phyloP scores from a whole-genome alignment of 2,888 invertebrate genomes.

The Crocallis elinguaria region DNA sequence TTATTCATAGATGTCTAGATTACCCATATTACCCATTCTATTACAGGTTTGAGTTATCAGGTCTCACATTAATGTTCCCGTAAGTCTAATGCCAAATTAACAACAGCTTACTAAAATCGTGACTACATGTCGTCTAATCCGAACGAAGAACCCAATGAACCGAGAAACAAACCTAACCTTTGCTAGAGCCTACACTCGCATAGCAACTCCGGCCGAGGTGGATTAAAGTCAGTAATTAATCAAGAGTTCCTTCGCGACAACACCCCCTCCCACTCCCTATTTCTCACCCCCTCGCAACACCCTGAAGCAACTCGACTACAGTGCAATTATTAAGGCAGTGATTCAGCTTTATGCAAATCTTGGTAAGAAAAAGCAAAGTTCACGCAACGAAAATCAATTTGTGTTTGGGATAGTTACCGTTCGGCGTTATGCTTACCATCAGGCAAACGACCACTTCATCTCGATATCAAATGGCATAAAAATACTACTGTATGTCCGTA shows the following conservation, averaged over 20 bases:
- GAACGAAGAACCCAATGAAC: constrained; percentile 17
- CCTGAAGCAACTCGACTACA: constrained; percentile 3
- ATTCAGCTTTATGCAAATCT: neutral
- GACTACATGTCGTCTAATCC: constrained; percentile 7
- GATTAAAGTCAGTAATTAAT: constrained; percentile 64
- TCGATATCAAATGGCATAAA: no score
- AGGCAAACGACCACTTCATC: no score
- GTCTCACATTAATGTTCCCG: neutral
- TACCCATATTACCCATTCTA: no score
- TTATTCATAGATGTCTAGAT: no score
- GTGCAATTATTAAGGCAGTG: neutral
- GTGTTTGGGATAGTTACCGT: no score
- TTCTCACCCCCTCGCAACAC: constrained; percentile 8
- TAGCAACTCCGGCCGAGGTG: constrained; percentile 34
- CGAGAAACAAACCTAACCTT: constrained; percentile 21
- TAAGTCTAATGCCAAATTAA: neutral
- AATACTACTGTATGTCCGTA: no score
- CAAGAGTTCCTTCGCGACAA: constrained; percentile 56
- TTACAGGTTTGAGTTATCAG: no score
- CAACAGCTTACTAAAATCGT: neutral
- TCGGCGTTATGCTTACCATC: no score
- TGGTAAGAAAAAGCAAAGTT: neutral
- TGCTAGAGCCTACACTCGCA: constrained; percentile 14
- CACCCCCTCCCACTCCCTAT: constrained; percentile 16
- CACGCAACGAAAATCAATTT: no score